Evolutionary conservation across 2,797 vertebrate genomes (phyloP).

Genomic region (Ptychadena robeensis): DNA sequence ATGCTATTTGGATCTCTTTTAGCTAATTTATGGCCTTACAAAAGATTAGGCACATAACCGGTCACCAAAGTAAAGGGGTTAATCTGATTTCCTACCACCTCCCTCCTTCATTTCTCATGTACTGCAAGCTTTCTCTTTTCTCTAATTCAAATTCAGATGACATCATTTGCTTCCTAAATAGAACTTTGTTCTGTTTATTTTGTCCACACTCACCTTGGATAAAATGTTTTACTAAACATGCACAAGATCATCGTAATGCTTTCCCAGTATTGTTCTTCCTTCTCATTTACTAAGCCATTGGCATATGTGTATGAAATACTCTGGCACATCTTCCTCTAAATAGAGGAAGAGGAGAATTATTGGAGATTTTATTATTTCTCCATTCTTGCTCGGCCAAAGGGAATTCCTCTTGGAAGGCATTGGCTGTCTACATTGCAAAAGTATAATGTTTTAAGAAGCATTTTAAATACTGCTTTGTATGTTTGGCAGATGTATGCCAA

Average conservation of each 20-base stretch:
- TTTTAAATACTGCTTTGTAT: neutral
- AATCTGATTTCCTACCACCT: neutral
- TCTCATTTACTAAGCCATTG: constrained; percentile 3
- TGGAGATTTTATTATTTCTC: constrained; percentile 8
- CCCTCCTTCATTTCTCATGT: neutral
- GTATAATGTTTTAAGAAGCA: neutral
- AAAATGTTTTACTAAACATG: neutral
- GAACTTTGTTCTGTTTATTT: neutral
- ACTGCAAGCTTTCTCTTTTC: neutral
- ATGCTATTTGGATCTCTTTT: neutral
- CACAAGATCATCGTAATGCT: neutral
- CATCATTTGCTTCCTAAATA: neutral
- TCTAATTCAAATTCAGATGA: neutral
- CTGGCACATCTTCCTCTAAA: constrained; percentile 24
- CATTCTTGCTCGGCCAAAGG: constrained; percentile 49
- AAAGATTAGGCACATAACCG: neutral
- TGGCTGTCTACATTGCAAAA: constrained; percentile 14
- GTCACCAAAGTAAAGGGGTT: neutral
- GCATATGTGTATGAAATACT: constrained; percentile 10
- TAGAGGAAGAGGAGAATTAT: constrained; percentile 3
- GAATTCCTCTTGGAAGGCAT: constrained; percentile 38
- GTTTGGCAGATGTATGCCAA: neutral
- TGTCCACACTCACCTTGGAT: neutral
- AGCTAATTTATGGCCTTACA: neutral
- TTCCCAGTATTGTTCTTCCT: neutral